Base-by-base conservation (phyloP, 2,888 invertebrate species). In the Xestobium rufovillosum region DNA sequence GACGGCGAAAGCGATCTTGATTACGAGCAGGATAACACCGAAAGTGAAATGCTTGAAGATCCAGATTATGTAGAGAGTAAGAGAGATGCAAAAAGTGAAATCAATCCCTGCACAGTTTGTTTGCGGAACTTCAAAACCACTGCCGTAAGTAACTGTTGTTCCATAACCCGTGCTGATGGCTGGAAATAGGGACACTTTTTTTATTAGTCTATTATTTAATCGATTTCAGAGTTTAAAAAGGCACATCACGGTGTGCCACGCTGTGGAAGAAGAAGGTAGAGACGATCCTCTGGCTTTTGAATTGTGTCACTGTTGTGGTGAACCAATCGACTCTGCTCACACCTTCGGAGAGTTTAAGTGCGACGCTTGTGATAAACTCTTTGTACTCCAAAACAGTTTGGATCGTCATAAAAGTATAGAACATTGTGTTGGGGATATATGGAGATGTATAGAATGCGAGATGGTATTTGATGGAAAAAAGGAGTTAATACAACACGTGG, bases 311-410 rank as follows among this genome's bases (percentile, higher is more conserved):
- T 76, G 76, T 45, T 76, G 75, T 49, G 73, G 71, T 1, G 75
- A 75, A 58, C 72, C 75, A 39, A 52, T 69, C 6, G 70, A 70
- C 48, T 57, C 64, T 3, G 75, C 74, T 26, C 75, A 75, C 48
- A 66, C 61, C 30, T 73, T 59, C n/a, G 76, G 76, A 3, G 65
- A 71, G 31, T 68, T 65, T 49, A 65, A 70, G 43, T 78, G 78
- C 53, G 53, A 59, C 1, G 59, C 76, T 46, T 90, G 89, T 53
- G 72, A 75, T 8, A 83, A 86, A 56, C 74, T 79, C 3, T 89
- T 87, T 55, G 76, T 78, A 53, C 75, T 80, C 19, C 71, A 76
- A 55, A 68, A 73, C 14, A 80, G 76, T 47, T 72, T 78, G 42
- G 71, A 75, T 30, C 70, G 77, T 4, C 88, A 89, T 60, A 61